phyloP scores from a whole-genome alignment of 2,888 invertebrate species.

The Halictus quadricinctus region DNA sequence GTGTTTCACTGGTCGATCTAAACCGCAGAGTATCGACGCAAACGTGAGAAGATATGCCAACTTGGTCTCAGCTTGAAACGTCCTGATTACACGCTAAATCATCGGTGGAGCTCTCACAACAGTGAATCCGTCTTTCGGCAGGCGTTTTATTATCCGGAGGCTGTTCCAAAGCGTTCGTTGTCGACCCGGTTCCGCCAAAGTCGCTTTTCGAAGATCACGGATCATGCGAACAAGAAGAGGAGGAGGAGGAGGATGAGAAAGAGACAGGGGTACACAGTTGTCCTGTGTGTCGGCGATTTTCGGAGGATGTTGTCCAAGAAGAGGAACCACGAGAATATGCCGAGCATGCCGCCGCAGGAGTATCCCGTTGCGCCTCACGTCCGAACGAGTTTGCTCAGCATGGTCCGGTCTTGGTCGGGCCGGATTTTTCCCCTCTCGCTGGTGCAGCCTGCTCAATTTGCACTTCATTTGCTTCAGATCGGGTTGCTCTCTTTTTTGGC shows the following conservation, averaged over 20 bases:
- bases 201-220: neutral
- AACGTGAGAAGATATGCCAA: neutral
- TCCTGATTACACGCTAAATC: neutral
- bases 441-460: constrained; percentile 78
- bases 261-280: neutral
- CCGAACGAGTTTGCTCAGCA: constrained; percentile 72
- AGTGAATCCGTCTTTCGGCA: neutral
- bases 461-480: constrained; percentile 81
- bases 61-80: neutral
- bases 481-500: constrained; percentile 78
- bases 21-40: too few relatives aligned
- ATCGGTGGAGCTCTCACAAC: neutral
- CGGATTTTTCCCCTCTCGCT: constrained; percentile 70
- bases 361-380: constrained; percentile 81
- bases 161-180: neutral
- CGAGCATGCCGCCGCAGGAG: constrained; percentile 76
- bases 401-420: constrained; percentile 47
- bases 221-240: constrained; percentile 19
- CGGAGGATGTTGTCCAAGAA: constrained; percentile 26
- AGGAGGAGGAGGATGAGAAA: neutral
- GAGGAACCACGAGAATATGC: constrained; percentile 53
- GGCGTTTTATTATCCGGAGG: neutral
- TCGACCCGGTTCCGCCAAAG: neutral
- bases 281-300: constrained; percentile 15
- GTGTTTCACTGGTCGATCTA: too few relatives aligned